These are phyloP conservation scores for Lasioglossum vierecki DNA, from an alignment of 2,888 invertebrate genomes.

Conservation along the genomic window DNA sequence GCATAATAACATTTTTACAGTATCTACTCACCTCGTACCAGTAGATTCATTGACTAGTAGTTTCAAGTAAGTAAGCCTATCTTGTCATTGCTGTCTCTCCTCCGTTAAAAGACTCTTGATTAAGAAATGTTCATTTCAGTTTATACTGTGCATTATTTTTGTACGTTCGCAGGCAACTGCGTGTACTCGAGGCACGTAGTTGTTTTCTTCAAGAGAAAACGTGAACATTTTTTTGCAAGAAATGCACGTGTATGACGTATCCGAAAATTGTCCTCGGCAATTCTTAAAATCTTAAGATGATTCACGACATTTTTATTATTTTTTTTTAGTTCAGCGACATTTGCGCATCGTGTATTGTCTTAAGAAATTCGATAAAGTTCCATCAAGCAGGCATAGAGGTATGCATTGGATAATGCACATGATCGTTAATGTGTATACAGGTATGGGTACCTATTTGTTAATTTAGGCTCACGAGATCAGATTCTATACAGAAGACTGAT, in stretches of 20 bases:
- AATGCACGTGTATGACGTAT: slow-evolving; percentile 39
- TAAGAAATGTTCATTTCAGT: slow-evolving; percentile 74
- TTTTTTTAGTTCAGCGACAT: not conserved
- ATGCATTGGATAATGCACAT: slow-evolving; percentile 6
- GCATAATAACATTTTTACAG: slow-evolving; percentile 81
- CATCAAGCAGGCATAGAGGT: not conserved
- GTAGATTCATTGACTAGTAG: slow-evolving; percentile 81
- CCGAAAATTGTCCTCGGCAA: slow-evolving; percentile 32
- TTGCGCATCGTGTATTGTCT: not conserved
- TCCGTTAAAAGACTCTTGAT: slow-evolving; percentile 79
- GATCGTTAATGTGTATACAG: not conserved
- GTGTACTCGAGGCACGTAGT: slow-evolving; percentile 67
- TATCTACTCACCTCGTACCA: slow-evolving; percentile 83
- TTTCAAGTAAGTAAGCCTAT: slow-evolving; percentile 83
- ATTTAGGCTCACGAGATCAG: not conserved
- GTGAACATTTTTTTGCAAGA: slow-evolving; percentile 49
- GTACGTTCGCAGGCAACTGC: slow-evolving; percentile 64
- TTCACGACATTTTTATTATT: not conserved
- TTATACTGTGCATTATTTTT: slow-evolving; percentile 74
- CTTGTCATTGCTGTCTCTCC: slow-evolving; percentile 82
- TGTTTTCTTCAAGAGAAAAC: slow-evolving; percentile 66
- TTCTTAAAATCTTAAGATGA: not conserved
- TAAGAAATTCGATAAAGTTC: not conserved
- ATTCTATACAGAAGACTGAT: slow-evolving; percentile 16
- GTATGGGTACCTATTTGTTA: not conserved